A percentile compares a stretch with the other conserved stretches of the same genome.
These are phyloP conservation scores for Parnassius glacialis DNA, from an alignment of 2,888 invertebrate species.

Conservation along the genomic window DNA sequence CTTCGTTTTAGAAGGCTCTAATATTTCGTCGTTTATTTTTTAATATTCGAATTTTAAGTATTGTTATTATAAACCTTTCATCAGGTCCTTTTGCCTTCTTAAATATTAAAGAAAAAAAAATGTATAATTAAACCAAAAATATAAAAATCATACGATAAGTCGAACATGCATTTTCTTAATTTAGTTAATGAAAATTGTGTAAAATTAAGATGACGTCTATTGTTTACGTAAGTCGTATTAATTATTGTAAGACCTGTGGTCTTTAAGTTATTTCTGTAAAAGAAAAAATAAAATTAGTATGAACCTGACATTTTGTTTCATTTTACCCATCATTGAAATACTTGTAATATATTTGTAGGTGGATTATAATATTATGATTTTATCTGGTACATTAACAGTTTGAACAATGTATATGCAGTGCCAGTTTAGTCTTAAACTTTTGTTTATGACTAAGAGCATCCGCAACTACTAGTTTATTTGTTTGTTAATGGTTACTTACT, in stretches of 20 bases:
- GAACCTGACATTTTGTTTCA: conserved; percentile 32
- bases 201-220: conserved; percentile 31
- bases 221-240: conserved; percentile 35
- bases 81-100: conserved; percentile 25
- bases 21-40: conserved; percentile 33
- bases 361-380: not conserved
- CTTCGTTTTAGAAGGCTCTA: conserved; percentile 71
- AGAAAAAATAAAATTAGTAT: conserved; percentile 41
- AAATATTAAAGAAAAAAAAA: conserved; percentile 25
- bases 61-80: conserved; percentile 27
- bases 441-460: no score
- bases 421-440: no score
- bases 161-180: conserved; percentile 45
- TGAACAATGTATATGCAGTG: no score
- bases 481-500: no score
- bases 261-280: conserved; percentile 57
- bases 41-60: conserved; percentile 34
- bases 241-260: conserved; percentile 71
- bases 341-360: not conserved
- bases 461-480: no score
- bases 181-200: conserved; percentile 17
- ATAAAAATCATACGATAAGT: conserved; percentile 24
- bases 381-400: no score
- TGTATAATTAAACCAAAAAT: conserved; percentile 24
- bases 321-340: conserved; percentile 21